Evolutionary conservation across 2,797 vertebrate genomes (phyloP), one percentile per base, ranked within the genome.

Genomic region (Brachymystax lenok): DNA sequence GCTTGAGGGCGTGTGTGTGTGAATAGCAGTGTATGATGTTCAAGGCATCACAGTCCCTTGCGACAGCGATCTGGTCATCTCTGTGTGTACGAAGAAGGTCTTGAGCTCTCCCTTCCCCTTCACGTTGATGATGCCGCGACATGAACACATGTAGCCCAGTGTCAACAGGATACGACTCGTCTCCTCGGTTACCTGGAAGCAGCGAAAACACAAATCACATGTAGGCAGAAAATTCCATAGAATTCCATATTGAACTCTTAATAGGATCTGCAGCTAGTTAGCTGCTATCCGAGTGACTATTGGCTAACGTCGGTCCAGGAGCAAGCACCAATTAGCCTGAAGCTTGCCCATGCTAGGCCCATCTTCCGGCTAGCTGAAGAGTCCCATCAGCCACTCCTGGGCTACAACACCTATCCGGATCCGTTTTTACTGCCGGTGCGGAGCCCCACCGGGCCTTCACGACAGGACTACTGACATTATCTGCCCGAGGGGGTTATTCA

Each of bases 21-120:
- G 10, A 46, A 80, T 21, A 64, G 71, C n/a, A 80, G 86, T 72
- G 79, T 82, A 75, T 74, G 30, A 3, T 19, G 82, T 83, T 98
- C 95, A 99, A 89, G 96, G 95, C 83, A 97, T 94, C 90, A 99
- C 75, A 0, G 97, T 98, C 89, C 97, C 96, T 89, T 98, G 98
- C 81, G 98, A 99, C 75, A 97, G 95, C 75, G 98, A 98, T 80
- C 96, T 93, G 71, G 95, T 97, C 96, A 98, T 98, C 92, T 99
- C 98, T 0, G 98, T 97, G 93, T 97, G 96, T 77, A 99, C 97
- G 79, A 98, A 99, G 90, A 95, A 99, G 12, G 98, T 99, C 92
- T 97, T 98, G 88, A 99, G 85, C 67, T 99, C 97, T 63, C 98
- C 98, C 88, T 99, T 99, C 76, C 98, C 98, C 91, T 99, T 99